Percentiles rank a stretch among this genome's conserved stretches.
These are phyloP conservation scores for Brienomyrus longianalis DNA, from an alignment of 2,113 vertebrate species.

Conservation along the genomic window DNA sequence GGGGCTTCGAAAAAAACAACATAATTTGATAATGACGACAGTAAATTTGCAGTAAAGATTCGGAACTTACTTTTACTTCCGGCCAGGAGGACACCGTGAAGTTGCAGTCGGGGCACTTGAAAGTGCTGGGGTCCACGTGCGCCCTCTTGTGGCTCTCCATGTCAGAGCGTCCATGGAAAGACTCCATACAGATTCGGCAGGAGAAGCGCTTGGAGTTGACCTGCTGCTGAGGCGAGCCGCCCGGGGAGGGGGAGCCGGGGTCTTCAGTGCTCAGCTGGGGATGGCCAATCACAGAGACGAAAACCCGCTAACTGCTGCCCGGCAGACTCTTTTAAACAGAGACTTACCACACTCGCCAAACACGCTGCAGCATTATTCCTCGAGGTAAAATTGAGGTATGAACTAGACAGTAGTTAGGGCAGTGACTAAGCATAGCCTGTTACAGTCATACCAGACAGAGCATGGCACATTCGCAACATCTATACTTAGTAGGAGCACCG, in stretches of 20 bases:
- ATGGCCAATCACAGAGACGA: slow-evolving; percentile 10
- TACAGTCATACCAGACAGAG: neutral
- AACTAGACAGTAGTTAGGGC: neutral
- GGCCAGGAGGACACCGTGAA: slow-evolving; percentile 82
- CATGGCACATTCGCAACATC: neutral
- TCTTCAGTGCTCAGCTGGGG: slow-evolving; percentile 66
- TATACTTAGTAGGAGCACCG: neutral
- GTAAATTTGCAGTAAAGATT: neutral
- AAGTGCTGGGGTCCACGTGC: slow-evolving; percentile 77
- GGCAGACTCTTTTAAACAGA: neutral
- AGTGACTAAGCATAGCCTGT: neutral
- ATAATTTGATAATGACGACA: neutral
- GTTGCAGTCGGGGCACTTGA: slow-evolving; percentile 90
- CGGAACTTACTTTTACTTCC: slow-evolving; percentile 74
- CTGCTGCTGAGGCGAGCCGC: slow-evolving; percentile 49
- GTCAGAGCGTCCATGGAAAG: slow-evolving; percentile 85
- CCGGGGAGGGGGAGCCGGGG: slow-evolving; percentile 58
- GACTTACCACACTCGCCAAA: neutral
- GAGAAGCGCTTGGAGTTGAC: slow-evolving; percentile 80
- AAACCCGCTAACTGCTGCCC: no score
- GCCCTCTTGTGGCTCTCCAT: slow-evolving; percentile 99
- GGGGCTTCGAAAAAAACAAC: neutral
- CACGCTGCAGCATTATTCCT: neutral
- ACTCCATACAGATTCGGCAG: slow-evolving; percentile 87
- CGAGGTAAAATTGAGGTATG: neutral